Conservation (phyloP, 2,888 invertebrate genomes). For the Phoronis australis region DNA sequence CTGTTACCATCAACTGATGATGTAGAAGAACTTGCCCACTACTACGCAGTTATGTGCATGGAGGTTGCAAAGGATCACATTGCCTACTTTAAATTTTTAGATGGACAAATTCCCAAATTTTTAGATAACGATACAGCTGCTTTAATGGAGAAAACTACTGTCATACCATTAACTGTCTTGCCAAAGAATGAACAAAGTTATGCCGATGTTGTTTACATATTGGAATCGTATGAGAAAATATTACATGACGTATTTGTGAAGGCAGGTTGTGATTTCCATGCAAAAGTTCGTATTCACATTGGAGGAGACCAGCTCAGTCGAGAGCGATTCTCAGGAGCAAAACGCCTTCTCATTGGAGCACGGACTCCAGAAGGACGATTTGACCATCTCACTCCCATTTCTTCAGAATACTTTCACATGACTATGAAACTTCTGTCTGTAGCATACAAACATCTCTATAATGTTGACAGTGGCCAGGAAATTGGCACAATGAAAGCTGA, state of each 20-base stretch:
- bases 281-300: slow-evolving; percentile 10
- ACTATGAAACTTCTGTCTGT: slow-evolving; percentile 13
- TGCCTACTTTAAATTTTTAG: no score
- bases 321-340: slow-evolving; percentile 13
- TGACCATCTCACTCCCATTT: slow-evolving; percentile 9
- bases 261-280: background rate
- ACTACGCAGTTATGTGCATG: no score
- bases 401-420: slow-evolving; percentile 16
- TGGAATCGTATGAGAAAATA: slow-evolving; percentile 13
- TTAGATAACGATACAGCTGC: no score
- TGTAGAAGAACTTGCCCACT: no score
- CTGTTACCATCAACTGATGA: no score
- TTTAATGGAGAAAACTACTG: slow-evolving; percentile 7
- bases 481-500: slow-evolving; percentile 13
- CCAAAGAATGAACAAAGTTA: slow-evolving; percentile 16
- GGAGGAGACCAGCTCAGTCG: slow-evolving; percentile 17
- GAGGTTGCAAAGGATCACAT: no score
- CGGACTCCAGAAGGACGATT: slow-evolving; percentile 6
- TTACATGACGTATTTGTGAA: slow-evolving; percentile 2
- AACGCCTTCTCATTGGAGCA: slow-evolving; percentile 1
- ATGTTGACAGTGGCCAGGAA: slow-evolving; percentile 8
- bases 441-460: slow-evolving; percentile 11
- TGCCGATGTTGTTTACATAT: slow-evolving; percentile 15
- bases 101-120: no score
- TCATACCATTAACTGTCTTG: slow-evolving; percentile 11